Evolutionary conservation across 2,888 invertebrate genomes (phyloP).

Genomic region (Hyalella azteca): DNA sequence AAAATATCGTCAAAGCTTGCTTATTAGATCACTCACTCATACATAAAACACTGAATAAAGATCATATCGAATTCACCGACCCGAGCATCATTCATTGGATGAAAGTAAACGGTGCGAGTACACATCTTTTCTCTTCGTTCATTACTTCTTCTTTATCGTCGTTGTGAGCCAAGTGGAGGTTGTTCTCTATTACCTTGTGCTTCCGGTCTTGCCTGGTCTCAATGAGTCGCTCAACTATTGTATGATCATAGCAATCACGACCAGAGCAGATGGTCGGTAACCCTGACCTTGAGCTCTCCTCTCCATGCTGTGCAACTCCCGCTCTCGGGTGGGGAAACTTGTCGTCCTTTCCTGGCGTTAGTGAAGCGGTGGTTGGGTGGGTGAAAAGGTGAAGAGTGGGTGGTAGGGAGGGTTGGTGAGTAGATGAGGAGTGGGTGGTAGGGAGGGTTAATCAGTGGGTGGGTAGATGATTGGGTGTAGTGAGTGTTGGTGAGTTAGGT

Average conservation of each 20-base stretch:
- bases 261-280: not conserved
- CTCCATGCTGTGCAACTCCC: too few relatives aligned
- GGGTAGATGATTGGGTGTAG: too few relatives aligned
- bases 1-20: too few relatives aligned
- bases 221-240: not conserved
- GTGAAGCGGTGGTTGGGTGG: not conserved
- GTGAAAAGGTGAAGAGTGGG: not conserved
- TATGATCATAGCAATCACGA: not conserved
- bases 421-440: not conserved
- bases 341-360: not conserved
- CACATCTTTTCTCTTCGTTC: not conserved
- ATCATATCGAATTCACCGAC: too few relatives aligned
- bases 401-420: too few relatives aligned
- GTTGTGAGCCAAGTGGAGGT: not conserved
- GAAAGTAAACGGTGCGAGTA: not conserved
- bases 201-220: not conserved
- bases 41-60: too few relatives aligned
- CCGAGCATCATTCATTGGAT: too few relatives aligned
- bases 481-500: too few relatives aligned
- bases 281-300: constrained; percentile 33
- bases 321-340: too few relatives aligned
- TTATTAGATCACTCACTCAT: too few relatives aligned
- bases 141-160: not conserved
- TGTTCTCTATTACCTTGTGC: not conserved
- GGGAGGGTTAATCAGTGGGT: too few relatives aligned